phyloP scores from a whole-genome alignment of 2,797 vertebrate genomes.

The Delichon dasypus region DNA sequence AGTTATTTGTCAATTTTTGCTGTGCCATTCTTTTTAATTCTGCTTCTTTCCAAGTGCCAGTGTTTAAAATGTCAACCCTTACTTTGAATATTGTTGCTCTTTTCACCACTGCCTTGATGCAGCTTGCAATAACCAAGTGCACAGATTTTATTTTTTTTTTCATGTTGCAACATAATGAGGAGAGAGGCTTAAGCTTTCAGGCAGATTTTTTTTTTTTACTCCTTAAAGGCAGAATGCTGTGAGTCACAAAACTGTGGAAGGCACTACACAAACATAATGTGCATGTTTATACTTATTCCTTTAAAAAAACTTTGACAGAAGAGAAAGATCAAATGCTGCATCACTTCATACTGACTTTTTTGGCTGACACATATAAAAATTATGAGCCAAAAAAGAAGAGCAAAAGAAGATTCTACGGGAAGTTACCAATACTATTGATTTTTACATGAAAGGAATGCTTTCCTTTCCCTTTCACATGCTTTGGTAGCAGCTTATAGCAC shows the following conservation, averaged over 20 bases:
- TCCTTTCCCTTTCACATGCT: not conserved
- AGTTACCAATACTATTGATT: not conserved
- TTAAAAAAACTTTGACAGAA: not conserved
- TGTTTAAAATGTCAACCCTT: conserved; percentile 43
- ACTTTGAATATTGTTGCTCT: conserved; percentile 32
- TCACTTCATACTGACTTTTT: not conserved
- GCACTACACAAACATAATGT: not conserved
- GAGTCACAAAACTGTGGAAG: conserved; percentile 11
- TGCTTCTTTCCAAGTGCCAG: not conserved
- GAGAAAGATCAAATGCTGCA: not conserved
- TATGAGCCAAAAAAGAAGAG: not conserved
- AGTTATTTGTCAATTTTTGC: conserved; percentile 29
- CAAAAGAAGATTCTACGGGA: not conserved
- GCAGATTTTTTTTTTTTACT: conserved; percentile 18
- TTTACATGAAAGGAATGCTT: not conserved
- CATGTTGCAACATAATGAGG: not conserved
- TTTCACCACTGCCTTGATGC: not conserved
- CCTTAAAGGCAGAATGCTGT: not conserved
- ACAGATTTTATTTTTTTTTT: not conserved
- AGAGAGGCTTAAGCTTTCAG: not conserved
- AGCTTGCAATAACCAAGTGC: not conserved
- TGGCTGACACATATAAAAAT: not conserved
- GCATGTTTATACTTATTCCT: not conserved
- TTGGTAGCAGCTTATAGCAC: not conserved
- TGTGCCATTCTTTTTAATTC: conserved; percentile 8